Percentiles rank a stretch among this genome's conserved stretches.
Conservation (phyloP, 2,888 invertebrate species). For the Polymixis lichenea region DNA sequence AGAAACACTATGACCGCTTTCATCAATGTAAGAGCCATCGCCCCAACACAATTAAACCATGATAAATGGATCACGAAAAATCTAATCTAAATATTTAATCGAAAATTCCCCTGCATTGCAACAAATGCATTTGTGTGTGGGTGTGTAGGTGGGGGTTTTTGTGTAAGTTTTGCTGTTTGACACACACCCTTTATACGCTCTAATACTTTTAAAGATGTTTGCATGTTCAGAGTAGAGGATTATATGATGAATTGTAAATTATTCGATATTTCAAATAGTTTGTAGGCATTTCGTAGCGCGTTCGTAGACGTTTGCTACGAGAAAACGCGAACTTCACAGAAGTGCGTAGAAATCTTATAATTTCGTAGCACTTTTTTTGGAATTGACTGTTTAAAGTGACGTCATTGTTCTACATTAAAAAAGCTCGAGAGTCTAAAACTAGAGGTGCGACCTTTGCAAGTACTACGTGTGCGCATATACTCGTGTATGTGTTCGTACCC, state of each 20-base stretch:
- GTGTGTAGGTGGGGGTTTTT: constrained; percentile 33
- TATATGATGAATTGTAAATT: constrained; percentile 28
- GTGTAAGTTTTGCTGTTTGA: constrained; percentile 61
- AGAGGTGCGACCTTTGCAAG: background rate
- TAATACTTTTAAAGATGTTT: constrained; percentile 54
- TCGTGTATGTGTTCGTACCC: constrained; percentile 60
- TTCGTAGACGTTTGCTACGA: constrained; percentile 31
- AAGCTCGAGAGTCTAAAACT: background rate
- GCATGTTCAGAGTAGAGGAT: constrained; percentile 27
- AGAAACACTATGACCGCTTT: constrained; percentile 75
- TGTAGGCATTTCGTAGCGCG: constrained; percentile 34
- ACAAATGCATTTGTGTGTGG: constrained; percentile 68
- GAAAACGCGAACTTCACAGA: background rate
- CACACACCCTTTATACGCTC: constrained; percentile 39
- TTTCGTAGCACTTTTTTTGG: background rate
- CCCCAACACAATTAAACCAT: constrained; percentile 88
- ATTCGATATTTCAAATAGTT: constrained; percentile 15
- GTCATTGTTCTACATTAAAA: background rate
- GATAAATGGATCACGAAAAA: constrained; percentile 90
- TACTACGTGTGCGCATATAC: constrained; percentile 7
- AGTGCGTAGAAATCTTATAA: constrained; percentile 2
- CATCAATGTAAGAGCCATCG: constrained; percentile 79
- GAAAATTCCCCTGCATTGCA: constrained; percentile 86
- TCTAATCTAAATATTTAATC: constrained; percentile 91
- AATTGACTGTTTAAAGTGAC: background rate